Base-by-base conservation (phyloP, 2,888 invertebrate genomes). In the Thymelicus sylvestris region DNA sequence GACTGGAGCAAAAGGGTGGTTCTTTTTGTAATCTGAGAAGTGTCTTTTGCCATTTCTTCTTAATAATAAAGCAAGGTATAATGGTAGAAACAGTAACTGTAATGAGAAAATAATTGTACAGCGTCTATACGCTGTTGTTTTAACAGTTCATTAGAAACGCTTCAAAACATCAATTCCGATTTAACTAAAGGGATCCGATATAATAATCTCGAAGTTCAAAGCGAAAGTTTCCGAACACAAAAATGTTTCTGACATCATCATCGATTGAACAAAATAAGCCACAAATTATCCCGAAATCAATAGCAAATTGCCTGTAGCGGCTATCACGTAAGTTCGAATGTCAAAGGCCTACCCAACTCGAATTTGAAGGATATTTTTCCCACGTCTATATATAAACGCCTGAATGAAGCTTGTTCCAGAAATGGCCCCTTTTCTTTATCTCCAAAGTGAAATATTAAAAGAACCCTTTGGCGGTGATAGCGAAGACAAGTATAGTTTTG, bases 341-440 rank as follows among this genome's bases (percentile, higher is more conserved):
- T 71, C 66, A 71, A 66, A 71, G 70, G 60, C 48, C 7, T 69
- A 64, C 64, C 64, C 61, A 66, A 61, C 70, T 60, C 61, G 41
- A 66, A 55, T 62, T 31, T 39, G 38, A 38, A 41, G 31, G 59
- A 64, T 60, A 60, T 62, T 71, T 66, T 62, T 71, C 55, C 55
- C 61, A 61, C 52, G 39, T 66, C 31, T 47, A 50, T 60, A 52
- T 13, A 61, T 55, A 71, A 50, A 66, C 47, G 66, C 50, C 62
- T n/a, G 38, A 66, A 66, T 61, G 61, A 66, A 55, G 59, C 44
- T 50, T 55, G 19, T 41, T 60, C 52, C 50, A 61, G 61, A 39
- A 38, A 71, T 55, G 71, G 71, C 65, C 66, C 61, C 61, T 66
- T 44, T 71, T 65, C 66, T 71, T 66, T 61, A 61, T 71, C 63